These are phyloP conservation scores for Lordiphosa collinella DNA, from an alignment of 1,140 invertebrate genomes.

Conservation along the genomic window DNA sequence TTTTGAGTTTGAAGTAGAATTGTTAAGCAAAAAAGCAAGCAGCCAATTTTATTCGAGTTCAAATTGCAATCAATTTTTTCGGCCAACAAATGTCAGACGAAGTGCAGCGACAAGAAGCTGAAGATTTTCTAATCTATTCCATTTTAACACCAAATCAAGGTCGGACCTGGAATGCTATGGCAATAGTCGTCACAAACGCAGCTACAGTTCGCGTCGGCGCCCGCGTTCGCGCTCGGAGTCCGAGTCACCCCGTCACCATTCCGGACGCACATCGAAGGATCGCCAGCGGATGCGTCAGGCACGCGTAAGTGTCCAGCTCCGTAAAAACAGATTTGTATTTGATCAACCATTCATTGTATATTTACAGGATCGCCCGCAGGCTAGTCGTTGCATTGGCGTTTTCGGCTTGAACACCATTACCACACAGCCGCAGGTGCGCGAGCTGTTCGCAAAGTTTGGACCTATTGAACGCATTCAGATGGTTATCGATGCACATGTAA, in stretches of 20 bases:
- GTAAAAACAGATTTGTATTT: not conserved
- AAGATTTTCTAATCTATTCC: conserved; percentile 50
- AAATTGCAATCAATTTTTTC: conserved; percentile 14
- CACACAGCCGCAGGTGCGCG: conserved; percentile 94
- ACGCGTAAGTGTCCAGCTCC: conserved; percentile 33
- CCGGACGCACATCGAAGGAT: conserved; percentile 26
- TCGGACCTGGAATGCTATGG: conserved; percentile 47
- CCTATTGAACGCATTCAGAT: conserved; percentile 95
- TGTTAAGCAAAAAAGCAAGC: conserved; percentile 7
- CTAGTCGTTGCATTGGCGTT: conserved; percentile 94
- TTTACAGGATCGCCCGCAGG: conserved; percentile 88
- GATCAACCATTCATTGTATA: not conserved
- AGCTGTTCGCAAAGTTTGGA: conserved; percentile 96
- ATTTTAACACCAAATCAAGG: conserved; percentile 57
- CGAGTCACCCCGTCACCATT: conserved; percentile 20
- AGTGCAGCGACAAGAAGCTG: conserved; percentile 32
- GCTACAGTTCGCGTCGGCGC: conserved; percentile 20
- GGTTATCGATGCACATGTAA: conserved; percentile 96
- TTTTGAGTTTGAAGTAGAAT: not conserved
- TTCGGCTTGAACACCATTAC: conserved; percentile 97
- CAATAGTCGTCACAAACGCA: conserved; percentile 14
- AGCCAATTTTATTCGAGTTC: conserved; percentile 20
- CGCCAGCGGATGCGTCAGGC: conserved; percentile 38
- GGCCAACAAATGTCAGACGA: conserved; percentile 14
- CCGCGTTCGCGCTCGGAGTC: conserved; percentile 29